Base-by-base conservation (phyloP, 2,113 vertebrate genomes). In the Sorex fumeus region DNA sequence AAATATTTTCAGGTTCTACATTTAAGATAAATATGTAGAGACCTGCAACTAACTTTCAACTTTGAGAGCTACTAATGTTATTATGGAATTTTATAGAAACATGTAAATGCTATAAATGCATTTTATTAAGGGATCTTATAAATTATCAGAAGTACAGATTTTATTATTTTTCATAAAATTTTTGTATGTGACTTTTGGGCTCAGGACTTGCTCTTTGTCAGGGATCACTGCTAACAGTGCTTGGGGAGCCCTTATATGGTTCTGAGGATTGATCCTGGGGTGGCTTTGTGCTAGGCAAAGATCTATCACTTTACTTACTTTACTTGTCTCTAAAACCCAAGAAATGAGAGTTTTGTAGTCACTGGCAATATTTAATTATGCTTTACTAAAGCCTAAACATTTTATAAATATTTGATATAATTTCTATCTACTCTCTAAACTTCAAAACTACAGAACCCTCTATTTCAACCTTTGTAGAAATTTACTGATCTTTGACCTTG, bases 11-110 rank as follows among this genome's bases (percentile, higher is more conserved):
- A 71, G 50, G n/a, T 85, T 91, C 78, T 85, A 84, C 50, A 57
- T 69, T 87, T 84, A 88, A 86, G 40, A 82, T 53, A 84, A 90
- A 32, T 84, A 70, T n/a, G 89, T 91, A 40, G 47, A 91, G 76
- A 47, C 23, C 53, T 71, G 13, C 13, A 43, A 92, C 34, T 93
- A 67, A 69, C 81, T 92, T 84, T 80, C 57, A 92, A 53, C 4
- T 57, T 60, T 21, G 57, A 16, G 57, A 60, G 18, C 21, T 60
- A 60, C 18, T 7, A 23, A 60, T 21, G 57, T 21, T 21, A 60
- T 60, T 81, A 88, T 0, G 18, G 7, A 89, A 94, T 91, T 94
- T 93, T 34, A 93, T 62, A 90, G 30, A 2, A 76, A 91, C 27
- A 82, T 84, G 85, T 86, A 34, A n/a, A 23, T n/a, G 4, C 78